Base-by-base conservation (phyloP, 2,888 invertebrate species). In the Mythimna ferrago region DNA sequence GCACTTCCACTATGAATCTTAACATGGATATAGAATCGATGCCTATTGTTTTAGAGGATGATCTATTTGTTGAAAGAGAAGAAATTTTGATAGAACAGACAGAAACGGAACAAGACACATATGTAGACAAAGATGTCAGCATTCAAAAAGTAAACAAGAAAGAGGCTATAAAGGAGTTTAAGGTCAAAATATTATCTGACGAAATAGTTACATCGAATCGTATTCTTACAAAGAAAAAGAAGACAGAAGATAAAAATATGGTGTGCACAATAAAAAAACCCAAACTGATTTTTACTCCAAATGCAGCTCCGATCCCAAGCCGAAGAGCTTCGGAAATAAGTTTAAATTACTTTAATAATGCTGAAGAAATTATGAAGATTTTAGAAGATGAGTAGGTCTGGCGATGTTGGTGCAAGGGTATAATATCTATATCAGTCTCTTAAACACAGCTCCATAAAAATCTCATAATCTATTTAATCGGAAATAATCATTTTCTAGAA, bases 1-100 rank as follows among this genome's bases (percentile, higher is more conserved):
- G 68, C 61, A 68, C 70, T 64, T 70, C 63, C 70, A 70, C 70
- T 70, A 70, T 63, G 70, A 63, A 70, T 70, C 44, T 48, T 70
- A 63, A 70, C 70, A 70, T 70, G 70, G 63, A 70, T 70, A 63
- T 70, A 70, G 63, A 70, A 69, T 69, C 69, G 69, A 69, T 69
- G 69, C 69, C 69, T 56, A 62, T 69, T 69, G 69, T 69, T 69
- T 69, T 69, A 61, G 69, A 69, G 69, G 68, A 68, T 62, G 68
- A 68, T 62, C 68, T 68, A 68, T 68, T 68, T 6, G 68, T 68
- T 68, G 68, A 16, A 68, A 62, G 61, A 68, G 68, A 68, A 68
- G 54, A 68, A 68, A 62, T 54, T 62, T 62, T 68, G 21, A 68
- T 68, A 68, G 68, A 68, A 68, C 68, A 68, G 68, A 68, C 68